These are phyloP conservation scores for Lepidurus arcticus DNA, from an alignment of 1,140 invertebrate genomes.

Conservation along the genomic window DNA sequence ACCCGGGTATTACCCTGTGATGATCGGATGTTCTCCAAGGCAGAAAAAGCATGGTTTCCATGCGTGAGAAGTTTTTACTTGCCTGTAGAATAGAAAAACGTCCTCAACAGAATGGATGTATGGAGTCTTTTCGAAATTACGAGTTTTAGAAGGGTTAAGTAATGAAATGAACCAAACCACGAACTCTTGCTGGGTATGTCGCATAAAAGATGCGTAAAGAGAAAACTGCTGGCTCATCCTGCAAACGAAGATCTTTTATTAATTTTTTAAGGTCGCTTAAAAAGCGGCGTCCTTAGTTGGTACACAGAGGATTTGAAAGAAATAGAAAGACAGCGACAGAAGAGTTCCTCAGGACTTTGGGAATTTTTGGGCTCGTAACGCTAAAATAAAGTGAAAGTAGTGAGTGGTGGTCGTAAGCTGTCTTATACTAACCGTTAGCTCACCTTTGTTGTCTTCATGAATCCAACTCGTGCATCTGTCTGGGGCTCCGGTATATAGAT, in stretches of 20 bases:
- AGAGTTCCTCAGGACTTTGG: background rate
- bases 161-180: background rate
- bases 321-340: background rate
- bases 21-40: too few relatives aligned
- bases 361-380: constrained; percentile 2
- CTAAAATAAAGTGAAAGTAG: constrained; percentile 4
- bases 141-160: too few relatives aligned
- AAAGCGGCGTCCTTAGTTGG: background rate
- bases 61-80: too few relatives aligned
- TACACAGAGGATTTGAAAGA: background rate
- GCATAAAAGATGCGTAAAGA: constrained; percentile 11
- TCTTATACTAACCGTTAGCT: background rate
- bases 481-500: background rate
- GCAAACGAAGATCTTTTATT: background rate
- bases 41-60: too few relatives aligned
- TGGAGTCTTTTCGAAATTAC: too few relatives aligned
- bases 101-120: too few relatives aligned
- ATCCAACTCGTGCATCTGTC: background rate
- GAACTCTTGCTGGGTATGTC: background rate
- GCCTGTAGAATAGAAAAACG: too few relatives aligned
- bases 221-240: constrained; percentile 1
- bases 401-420: background rate
- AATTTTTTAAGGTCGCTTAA: background rate
- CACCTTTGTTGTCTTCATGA: background rate
- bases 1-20: too few relatives aligned